Percentiles rank a stretch among this genome's conserved stretches.
Conservation (phyloP, 2,113 vertebrate genomes). For the Hydrolagus affinis region DNA sequence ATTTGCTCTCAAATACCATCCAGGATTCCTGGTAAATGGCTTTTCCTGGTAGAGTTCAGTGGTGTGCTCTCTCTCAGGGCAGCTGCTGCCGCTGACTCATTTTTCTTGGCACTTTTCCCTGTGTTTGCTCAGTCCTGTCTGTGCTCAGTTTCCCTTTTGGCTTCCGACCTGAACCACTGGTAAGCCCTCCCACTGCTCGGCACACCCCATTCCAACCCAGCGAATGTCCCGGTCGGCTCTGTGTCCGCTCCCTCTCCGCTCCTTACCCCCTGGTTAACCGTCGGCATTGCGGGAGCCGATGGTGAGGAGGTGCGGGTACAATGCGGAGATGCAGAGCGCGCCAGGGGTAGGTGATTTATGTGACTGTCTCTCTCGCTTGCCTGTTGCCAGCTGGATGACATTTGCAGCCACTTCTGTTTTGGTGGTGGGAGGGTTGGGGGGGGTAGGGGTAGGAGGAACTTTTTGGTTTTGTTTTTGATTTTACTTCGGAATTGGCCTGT, state of each 20-base stretch:
- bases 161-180: not conserved
- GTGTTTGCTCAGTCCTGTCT: not conserved
- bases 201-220: not conserved
- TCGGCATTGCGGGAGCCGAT: not conserved
- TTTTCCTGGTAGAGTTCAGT: not conserved
- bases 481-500: too few relatives aligned
- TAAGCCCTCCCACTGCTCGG: not conserved
- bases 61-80: not conserved
- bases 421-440: too few relatives aligned
- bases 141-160: not conserved
- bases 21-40: not conserved
- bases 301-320: not conserved
- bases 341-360: not conserved
- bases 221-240: too few relatives aligned
- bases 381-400: not conserved
- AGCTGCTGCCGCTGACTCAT: slow-evolving; percentile 5
- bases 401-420: not conserved
- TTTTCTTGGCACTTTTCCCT: not conserved
- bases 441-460: too few relatives aligned
- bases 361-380: not conserved
- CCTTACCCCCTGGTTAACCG: not conserved
- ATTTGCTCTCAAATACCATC: not conserved
- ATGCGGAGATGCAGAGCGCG: not conserved
- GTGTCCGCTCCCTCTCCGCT: not conserved
- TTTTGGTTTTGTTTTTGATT: too few relatives aligned